A percentile compares a stretch with the other conserved stretches of the same genome.
Evolutionary conservation across 2,797 vertebrate genomes (phyloP).

Genomic region (Falco cherrug): DNA sequence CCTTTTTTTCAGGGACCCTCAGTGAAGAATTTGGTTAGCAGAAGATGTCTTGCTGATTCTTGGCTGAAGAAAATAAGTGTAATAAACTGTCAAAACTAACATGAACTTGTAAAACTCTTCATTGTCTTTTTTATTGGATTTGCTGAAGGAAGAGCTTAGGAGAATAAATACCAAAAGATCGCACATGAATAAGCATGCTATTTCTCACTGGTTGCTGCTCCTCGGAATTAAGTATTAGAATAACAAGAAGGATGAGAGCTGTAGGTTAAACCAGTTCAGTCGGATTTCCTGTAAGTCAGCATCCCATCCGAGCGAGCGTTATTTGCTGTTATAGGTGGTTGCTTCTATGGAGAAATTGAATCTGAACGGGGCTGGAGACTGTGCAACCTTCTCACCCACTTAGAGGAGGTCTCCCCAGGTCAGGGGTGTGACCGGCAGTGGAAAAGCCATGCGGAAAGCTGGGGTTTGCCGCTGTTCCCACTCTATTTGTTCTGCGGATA

Average conservation of each 20-base stretch:
- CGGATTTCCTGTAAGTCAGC: not conserved
- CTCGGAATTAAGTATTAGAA: not conserved
- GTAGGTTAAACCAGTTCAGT: constrained; percentile 6
- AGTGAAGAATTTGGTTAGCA: not conserved
- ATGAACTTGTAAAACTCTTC: not conserved
- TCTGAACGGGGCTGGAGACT: not conserved
- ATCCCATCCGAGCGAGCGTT: not conserved
- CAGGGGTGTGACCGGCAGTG: not conserved
- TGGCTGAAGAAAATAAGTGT: not conserved
- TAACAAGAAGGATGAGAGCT: not conserved
- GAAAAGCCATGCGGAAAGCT: not conserved
- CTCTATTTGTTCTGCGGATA: constrained; percentile 41
- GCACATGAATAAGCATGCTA: not conserved
- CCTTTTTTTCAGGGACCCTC: not conserved
- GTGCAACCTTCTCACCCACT: not conserved
- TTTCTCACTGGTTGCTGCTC: not conserved
- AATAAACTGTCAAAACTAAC: constrained; percentile 4
- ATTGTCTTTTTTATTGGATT: not conserved
- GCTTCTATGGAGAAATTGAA: not conserved
- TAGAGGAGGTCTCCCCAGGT: constrained; percentile 32
- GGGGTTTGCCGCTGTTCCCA: constrained; percentile 37
- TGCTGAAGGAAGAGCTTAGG: not conserved
- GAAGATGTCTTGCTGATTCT: not conserved
- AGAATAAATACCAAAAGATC: not conserved
- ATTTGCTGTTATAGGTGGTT: not conserved